These are phyloP conservation scores for Globodera rostochiensis DNA, from an alignment of 1,140 invertebrate genomes.

Conservation along the genomic window DNA sequence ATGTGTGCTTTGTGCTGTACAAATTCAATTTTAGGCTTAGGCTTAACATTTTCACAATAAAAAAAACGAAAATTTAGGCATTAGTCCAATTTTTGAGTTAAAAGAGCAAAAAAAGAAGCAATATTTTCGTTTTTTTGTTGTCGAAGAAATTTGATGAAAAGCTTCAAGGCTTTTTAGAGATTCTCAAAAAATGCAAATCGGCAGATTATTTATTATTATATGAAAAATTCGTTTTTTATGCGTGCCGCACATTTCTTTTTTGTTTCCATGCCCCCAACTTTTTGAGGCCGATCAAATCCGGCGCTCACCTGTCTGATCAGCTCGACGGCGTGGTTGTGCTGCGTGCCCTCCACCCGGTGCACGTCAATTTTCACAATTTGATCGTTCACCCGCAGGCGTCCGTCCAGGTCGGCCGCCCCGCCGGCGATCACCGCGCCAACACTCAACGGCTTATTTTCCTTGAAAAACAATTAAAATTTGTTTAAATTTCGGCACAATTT, in stretches of 20 bases:
- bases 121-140: too few species aligned
- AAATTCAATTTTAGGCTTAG: constrained; percentile 74
- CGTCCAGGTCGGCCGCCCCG: constrained; percentile 85
- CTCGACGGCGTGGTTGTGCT: constrained; percentile 85
- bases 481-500: constrained; percentile 14
- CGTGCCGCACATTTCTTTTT: too few species aligned
- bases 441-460: constrained; percentile 73
- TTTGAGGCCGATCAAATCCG: too few species aligned
- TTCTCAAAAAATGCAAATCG: too few species aligned
- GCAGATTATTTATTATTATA: too few species aligned
- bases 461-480: constrained; percentile 10
- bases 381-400: constrained; percentile 81
- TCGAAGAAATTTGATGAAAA: too few species aligned
- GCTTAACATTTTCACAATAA: constrained; percentile 66
- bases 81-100: too few species aligned
- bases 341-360: constrained; percentile 79
- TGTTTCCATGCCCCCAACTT: too few species aligned
- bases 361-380: constrained; percentile 85
- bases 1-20: constrained; percentile 67
- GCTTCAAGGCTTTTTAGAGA: too few species aligned
- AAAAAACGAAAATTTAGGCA: too few species aligned
- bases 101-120: too few species aligned
- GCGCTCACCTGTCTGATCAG: constrained; percentile 75
- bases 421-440: constrained; percentile 92
- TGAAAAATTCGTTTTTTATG: too few species aligned